Evolutionary conservation across 2,797 vertebrate genomes (phyloP).

Genomic region (Erpetoichthys calabaricus): DNA sequence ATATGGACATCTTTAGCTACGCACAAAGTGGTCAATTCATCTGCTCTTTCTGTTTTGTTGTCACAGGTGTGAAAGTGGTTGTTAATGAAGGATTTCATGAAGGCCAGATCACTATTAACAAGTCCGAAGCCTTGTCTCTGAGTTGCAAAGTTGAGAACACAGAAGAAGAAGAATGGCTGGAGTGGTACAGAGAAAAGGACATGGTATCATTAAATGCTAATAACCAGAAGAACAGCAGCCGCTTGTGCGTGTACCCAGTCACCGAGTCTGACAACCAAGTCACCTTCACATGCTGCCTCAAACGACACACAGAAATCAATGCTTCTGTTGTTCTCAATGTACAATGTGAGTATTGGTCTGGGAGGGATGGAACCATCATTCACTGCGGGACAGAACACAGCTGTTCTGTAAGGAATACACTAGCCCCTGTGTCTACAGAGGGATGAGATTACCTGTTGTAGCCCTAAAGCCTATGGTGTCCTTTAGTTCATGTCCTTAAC

Average conservation of each 20-base stretch:
- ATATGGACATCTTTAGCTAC: too few species aligned
- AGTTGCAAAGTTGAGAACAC: conserved; percentile 21
- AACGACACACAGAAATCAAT: conserved; percentile 30
- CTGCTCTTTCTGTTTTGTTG: too few species aligned
- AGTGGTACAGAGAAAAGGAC: conserved; percentile 59
- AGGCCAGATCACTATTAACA: conserved; percentile 19
- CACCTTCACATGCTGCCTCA: conserved; percentile 63
- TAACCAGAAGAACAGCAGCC: conserved; percentile 57
- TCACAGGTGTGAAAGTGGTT: too few species aligned
- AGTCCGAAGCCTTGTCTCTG: conserved; percentile 32
- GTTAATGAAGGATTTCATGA: background rate
- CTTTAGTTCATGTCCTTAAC: too few species aligned
- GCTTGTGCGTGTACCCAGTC: conserved; percentile 59
- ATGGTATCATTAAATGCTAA: conserved; percentile 42
- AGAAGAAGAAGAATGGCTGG: conserved; percentile 36
- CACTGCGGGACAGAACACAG: too few species aligned
- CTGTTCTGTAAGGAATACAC: too few species aligned
- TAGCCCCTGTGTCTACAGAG: too few species aligned
- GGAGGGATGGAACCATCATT: too few species aligned
- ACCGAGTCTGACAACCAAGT: conserved; percentile 44
- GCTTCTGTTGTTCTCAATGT: conserved; percentile 63
- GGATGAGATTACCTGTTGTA: too few species aligned
- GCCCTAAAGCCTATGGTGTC: too few species aligned
- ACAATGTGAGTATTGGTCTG: conserved; percentile 57
- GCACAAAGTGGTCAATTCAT: too few species aligned